Conservation (phyloP, 2,113 vertebrate genomes). For the Oncorhynchus nerka region DNA sequence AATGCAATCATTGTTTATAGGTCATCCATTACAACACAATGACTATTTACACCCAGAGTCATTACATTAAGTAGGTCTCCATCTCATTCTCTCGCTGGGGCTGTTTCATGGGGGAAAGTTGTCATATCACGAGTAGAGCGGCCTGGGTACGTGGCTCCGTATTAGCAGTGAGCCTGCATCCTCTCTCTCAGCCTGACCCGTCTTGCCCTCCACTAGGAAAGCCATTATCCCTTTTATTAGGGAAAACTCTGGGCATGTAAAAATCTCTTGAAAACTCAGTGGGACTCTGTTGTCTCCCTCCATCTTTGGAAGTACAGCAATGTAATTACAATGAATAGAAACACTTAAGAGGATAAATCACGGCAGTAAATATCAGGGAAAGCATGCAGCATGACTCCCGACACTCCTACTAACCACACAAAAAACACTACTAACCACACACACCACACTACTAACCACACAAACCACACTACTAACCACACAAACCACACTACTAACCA, state of each 20-base stretch:
- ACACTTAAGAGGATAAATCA: constrained; percentile 19
- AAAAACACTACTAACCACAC: too few species aligned
- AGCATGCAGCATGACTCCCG: background rate
- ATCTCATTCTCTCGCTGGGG: background rate
- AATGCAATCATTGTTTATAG: background rate
- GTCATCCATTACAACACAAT: background rate
- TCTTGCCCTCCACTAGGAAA: constrained; percentile 3
- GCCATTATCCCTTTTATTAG: constrained; percentile 33
- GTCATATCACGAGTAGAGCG: background rate
- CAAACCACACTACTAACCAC: too few species aligned
- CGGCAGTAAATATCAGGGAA: constrained; percentile 22
- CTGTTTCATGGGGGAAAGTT: background rate
- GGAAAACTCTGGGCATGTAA: constrained; percentile 17
- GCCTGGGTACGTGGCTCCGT: background rate
- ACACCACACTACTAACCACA: too few species aligned
- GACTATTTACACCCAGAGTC: background rate
- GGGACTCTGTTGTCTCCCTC: constrained; percentile 21
- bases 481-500: too few species aligned
- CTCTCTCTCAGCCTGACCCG: background rate
- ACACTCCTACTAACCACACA: constrained; percentile 3
- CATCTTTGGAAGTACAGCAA: constrained; percentile 13
- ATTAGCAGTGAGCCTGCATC: background rate
- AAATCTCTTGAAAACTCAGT: constrained; percentile 9
- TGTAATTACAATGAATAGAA: constrained; percentile 38
- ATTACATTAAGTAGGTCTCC: background rate